phyloP scores from a whole-genome alignment of 2,113 vertebrate species.

The Thamnophis sirtalis region DNA sequence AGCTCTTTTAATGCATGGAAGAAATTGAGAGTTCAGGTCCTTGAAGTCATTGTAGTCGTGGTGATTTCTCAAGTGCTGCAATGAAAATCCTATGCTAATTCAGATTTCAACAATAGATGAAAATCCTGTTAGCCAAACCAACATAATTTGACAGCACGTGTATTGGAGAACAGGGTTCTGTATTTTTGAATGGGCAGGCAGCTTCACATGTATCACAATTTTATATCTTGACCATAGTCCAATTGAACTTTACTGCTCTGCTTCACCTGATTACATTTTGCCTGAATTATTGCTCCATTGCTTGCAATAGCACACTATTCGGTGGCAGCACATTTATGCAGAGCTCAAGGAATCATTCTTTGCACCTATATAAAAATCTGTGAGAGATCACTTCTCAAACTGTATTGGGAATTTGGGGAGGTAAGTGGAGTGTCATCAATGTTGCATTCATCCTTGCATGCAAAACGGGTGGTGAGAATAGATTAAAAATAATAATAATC shows the following conservation, averaged over 20 bases:
- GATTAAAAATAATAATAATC: conserved; percentile 1
- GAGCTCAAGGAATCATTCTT: conserved; percentile 30
- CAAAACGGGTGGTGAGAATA: conserved; percentile 12
- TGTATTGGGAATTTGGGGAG: conserved; percentile 15
- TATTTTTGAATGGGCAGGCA: conserved; percentile 31
- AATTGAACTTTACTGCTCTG: conserved; percentile 51
- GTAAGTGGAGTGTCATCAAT: conserved; percentile 20
- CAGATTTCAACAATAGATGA: conserved; percentile 45
- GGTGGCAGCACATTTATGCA: conserved; percentile 42
- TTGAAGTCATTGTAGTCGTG: not conserved
- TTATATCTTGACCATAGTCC: conserved; percentile 40
- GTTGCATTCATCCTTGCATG: conserved; percentile 26
- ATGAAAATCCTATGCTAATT: conserved; percentile 28
- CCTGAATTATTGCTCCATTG: conserved; percentile 56
- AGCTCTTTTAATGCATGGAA: not conserved
- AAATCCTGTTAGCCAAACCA: not conserved
- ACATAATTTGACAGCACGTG: conserved; percentile 24
- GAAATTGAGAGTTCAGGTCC: conserved; percentile 28
- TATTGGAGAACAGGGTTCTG: conserved; percentile 10
- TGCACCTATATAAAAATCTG: not conserved
- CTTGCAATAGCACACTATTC: conserved; percentile 43
- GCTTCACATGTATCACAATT: conserved; percentile 13
- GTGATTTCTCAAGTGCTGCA: conserved; percentile 29
- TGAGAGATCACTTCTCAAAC: conserved; percentile 32
- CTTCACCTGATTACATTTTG: conserved; percentile 59